Percentiles rank a stretch among this genome's conserved stretches.
phyloP scores from a whole-genome alignment of 2,888 invertebrate genomes.

The Fragum whitleyi region DNA sequence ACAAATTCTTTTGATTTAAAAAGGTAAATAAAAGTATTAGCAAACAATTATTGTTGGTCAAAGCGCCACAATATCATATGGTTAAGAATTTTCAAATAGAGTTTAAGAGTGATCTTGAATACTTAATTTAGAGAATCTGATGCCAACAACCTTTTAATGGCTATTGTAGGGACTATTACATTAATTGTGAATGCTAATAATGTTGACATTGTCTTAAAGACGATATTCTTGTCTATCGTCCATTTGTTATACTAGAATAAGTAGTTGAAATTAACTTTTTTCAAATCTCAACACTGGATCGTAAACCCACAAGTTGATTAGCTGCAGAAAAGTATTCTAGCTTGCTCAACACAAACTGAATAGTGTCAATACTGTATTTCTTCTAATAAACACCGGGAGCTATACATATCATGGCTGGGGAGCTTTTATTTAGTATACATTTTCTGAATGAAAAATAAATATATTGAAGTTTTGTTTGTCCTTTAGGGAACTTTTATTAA shows the following conservation, averaged over 20 bases:
- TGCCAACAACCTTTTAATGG: slow-evolving; percentile 17
- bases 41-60: background rate
- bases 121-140: slow-evolving; percentile 1
- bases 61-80: slow-evolving; percentile 23
- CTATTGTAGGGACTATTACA: background rate
- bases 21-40: background rate
- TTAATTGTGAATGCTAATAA: slow-evolving; percentile 28
- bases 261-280: no score
- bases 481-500: no score
- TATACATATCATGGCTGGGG: no score
- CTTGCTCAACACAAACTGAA: no score
- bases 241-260: background rate
- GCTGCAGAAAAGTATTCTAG: no score
- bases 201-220: slow-evolving; percentile 16
- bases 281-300: no score
- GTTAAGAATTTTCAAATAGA: slow-evolving; percentile 26
- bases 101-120: slow-evolving; percentile 29
- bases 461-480: no score
- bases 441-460: no score
- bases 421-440: no score
- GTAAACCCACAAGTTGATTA: no score
- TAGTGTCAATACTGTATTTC: no score
- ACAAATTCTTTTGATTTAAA: background rate
- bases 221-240: slow-evolving; percentile 2
- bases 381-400: no score